Percentiles rank a stretch among this genome's conserved stretches.
Evolutionary conservation across 2,113 vertebrate species (phyloP).

Genomic region (Prionailurus bengalensis): DNA sequence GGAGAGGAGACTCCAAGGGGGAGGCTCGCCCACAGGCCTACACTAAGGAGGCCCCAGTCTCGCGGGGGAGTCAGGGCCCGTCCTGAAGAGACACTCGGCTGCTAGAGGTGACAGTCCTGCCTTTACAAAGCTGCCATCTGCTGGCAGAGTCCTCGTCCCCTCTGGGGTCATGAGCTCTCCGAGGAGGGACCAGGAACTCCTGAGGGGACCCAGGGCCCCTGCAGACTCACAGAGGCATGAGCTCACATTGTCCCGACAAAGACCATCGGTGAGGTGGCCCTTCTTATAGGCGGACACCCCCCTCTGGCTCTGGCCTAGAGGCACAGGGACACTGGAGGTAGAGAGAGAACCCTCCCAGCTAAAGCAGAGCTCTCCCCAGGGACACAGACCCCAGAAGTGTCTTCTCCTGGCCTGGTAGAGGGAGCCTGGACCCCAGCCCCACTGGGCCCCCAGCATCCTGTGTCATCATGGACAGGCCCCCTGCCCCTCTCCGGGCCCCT

Average conservation of each 20-base stretch:
- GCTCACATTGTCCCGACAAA: not conserved
- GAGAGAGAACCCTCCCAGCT: too few relatives aligned
- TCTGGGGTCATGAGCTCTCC: not conserved
- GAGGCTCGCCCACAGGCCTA: accelerated
- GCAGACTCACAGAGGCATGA: not conserved
- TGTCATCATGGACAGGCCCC: accelerated
- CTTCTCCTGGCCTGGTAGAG: accelerated
- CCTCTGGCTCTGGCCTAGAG: not conserved
- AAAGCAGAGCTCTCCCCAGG: not conserved
- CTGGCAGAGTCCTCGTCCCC: not conserved
- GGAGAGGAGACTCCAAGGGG: not conserved
- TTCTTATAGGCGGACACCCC: not conserved
- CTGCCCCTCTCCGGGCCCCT: not conserved
- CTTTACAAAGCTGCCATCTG: not conserved
- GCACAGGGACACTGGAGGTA: not conserved
- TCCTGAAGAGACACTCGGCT: not conserved
- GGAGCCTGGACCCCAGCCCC: not conserved
- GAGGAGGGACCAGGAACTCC: not conserved
- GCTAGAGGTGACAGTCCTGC: not conserved
- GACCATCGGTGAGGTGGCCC: accelerated
- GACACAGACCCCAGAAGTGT: not conserved
- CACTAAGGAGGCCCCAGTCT: not conserved
- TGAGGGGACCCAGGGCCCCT: not conserved
- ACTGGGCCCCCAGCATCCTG: accelerated
- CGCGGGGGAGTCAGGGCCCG: not conserved